A percentile compares a stretch with the other conserved stretches of the same genome.
Conservation (phyloP, 35 echinoderm and acorn worm genomes). For the Apostichopus californicus region DNA sequence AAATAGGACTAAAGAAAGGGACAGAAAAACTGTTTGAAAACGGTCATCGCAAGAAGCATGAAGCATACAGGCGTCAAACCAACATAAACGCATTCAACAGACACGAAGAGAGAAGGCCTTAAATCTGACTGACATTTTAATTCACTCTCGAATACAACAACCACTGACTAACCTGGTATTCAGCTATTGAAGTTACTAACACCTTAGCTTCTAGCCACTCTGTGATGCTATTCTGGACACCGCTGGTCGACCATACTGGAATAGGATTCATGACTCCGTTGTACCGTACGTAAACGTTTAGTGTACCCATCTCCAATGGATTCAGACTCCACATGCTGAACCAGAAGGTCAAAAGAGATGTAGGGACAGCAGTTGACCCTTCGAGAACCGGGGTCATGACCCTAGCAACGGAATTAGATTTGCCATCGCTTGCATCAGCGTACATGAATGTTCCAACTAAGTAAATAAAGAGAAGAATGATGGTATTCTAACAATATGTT, state of each 20-base stretch:
- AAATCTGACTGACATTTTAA: too few relatives aligned
- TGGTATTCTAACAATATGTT: too few relatives aligned
- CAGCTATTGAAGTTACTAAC: neutral
- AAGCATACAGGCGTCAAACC: too few relatives aligned
- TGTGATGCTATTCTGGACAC: slow-evolving; percentile 42
- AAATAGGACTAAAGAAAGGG: too few relatives aligned
- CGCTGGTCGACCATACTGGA: slow-evolving; percentile 24
- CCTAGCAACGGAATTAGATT: slow-evolving; percentile 13
- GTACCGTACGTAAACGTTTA: slow-evolving; percentile 42
- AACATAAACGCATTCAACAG: too few relatives aligned
- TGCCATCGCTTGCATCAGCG: slow-evolving; percentile 37
- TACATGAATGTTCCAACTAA: slow-evolving; percentile 40
- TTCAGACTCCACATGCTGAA: slow-evolving; percentile 54
- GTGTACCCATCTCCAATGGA: slow-evolving; percentile 44
- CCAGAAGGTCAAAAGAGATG: slow-evolving; percentile 49
- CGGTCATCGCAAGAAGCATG: too few relatives aligned
- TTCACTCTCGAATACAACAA: neutral
- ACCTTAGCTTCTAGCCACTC: slow-evolving; percentile 48
- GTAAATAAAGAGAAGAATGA: neutral
- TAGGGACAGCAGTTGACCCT: neutral
- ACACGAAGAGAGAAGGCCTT: too few relatives aligned
- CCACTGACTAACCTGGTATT: slow-evolving; percentile 11
- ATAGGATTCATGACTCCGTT: slow-evolving; percentile 3
- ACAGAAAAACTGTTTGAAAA: too few relatives aligned
- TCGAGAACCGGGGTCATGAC: slow-evolving; percentile 43